phyloP scores from a whole-genome alignment of 1,140 invertebrate species.

The Argopecten irradians region DNA sequence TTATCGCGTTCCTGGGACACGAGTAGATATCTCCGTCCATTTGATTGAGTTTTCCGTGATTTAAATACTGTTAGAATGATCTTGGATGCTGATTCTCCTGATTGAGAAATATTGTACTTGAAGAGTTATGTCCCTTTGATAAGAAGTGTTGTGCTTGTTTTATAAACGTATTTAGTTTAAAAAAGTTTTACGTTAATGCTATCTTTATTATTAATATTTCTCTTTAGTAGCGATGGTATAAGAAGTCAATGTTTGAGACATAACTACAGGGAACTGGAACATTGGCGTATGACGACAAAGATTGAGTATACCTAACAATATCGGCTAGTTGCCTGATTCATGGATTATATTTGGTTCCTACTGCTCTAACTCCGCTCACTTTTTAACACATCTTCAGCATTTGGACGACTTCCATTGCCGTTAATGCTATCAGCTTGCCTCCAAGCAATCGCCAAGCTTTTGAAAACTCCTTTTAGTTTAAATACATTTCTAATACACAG shows the following conservation, averaged over 20 bases:
- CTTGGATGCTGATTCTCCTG: too few relatives aligned
- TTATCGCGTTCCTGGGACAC: too few relatives aligned
- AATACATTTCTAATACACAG: background rate
- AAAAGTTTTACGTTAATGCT: too few relatives aligned
- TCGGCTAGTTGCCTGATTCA: background rate
- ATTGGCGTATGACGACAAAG: background rate
- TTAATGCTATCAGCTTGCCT: background rate
- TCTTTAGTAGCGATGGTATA: too few relatives aligned
- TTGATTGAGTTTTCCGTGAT: too few relatives aligned
- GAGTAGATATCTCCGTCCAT: too few relatives aligned
- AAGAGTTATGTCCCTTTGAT: too few relatives aligned
- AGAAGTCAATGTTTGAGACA: background rate
- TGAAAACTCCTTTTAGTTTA: background rate
- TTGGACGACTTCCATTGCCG: background rate
- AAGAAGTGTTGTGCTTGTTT: too few relatives aligned
- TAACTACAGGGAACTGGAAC: background rate
- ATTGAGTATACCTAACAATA: background rate
- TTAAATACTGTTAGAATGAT: too few relatives aligned
- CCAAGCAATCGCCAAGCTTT: background rate
- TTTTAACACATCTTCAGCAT: background rate
- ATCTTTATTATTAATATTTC: too few relatives aligned
- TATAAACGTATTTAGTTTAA: too few relatives aligned
- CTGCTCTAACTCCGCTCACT: background rate
- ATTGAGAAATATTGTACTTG: too few relatives aligned
- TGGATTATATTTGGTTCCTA: background rate